Evolutionary conservation across 2,888 invertebrate species (phyloP).

Genomic region (Sesamia inferens): DNA sequence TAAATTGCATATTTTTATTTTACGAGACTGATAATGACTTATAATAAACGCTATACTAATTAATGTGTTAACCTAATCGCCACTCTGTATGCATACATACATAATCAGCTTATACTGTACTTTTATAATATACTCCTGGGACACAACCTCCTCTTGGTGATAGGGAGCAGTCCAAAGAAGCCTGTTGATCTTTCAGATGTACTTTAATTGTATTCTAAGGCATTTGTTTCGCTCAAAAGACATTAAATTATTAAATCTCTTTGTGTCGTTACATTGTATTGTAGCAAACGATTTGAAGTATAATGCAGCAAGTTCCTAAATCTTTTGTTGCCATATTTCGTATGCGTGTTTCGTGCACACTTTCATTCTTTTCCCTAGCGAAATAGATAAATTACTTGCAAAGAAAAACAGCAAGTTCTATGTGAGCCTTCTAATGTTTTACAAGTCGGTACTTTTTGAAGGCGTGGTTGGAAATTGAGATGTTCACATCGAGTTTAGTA

Average conservation of each 20-base stretch:
- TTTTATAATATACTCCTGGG: too few relatives aligned
- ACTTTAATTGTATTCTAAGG: too few relatives aligned
- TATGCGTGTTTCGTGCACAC: slow-evolving; percentile 55
- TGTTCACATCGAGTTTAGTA: slow-evolving; percentile 10
- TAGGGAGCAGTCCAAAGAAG: too few relatives aligned
- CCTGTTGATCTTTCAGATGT: neutral
- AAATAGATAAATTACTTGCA: slow-evolving; percentile 60
- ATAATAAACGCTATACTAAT: too few relatives aligned
- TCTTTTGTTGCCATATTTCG: slow-evolving; percentile 36
- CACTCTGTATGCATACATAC: too few relatives aligned
- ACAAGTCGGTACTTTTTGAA: slow-evolving; percentile 25
- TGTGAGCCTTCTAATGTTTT: slow-evolving; percentile 42
- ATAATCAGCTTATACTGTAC: too few relatives aligned
- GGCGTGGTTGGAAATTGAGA: slow-evolving; percentile 15
- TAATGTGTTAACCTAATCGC: too few relatives aligned
- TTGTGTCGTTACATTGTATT: neutral
- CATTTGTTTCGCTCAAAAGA: neutral
- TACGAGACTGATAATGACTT: too few relatives aligned
- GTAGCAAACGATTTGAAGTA: slow-evolving; percentile 4
- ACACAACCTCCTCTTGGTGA: too few relatives aligned
- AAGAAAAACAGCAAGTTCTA: slow-evolving; percentile 39
- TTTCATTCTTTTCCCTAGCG: slow-evolving; percentile 49
- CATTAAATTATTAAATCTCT: too few relatives aligned
- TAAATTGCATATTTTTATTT: too few relatives aligned
- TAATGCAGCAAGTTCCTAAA: slow-evolving; percentile 21